These are phyloP conservation scores for Timema cristinae DNA, from an alignment of 2,888 invertebrate genomes.

Conservation along the genomic window DNA sequence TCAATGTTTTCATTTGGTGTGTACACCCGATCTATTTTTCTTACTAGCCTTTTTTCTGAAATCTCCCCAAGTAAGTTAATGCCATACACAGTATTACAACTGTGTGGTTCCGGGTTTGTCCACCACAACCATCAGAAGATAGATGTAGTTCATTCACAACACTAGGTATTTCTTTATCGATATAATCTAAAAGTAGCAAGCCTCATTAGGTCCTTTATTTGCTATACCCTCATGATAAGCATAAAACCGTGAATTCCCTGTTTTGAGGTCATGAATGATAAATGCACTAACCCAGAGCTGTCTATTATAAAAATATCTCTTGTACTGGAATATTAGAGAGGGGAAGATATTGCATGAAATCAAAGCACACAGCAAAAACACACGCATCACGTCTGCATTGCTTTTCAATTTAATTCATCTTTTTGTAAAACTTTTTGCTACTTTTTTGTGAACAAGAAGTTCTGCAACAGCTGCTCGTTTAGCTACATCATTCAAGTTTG, in stretches of 20 bases:
- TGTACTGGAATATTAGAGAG: neutral
- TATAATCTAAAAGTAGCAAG: neutral
- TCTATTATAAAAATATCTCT: neutral
- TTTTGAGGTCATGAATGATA: neutral
- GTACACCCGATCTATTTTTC: neutral
- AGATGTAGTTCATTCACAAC: conserved; percentile 1
- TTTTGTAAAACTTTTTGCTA: neutral
- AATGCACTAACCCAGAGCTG: neutral
- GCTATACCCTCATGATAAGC: conserved; percentile 8
- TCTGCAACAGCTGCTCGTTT: conserved; percentile 11
- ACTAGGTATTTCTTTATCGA: neutral
- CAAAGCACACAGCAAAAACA: conserved; percentile 1
- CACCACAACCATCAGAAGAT: neutral
- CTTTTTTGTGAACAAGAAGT: neutral
- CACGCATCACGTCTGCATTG: neutral
- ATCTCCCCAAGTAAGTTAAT: neutral
- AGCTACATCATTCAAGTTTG: neutral
- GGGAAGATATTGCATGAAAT: neutral
- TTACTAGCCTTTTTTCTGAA: neutral
- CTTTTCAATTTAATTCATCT: conserved; percentile 1
- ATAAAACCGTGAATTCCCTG: neutral
- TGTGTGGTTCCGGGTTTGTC: neutral
- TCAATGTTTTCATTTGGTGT: neutral
- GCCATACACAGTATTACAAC: neutral
- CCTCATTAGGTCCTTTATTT: neutral